Percentiles rank a stretch among this genome's conserved stretches.
These are phyloP conservation scores for Hypsopygia costalis DNA, from an alignment of 2,888 invertebrate genomes.

Conservation along the genomic window DNA sequence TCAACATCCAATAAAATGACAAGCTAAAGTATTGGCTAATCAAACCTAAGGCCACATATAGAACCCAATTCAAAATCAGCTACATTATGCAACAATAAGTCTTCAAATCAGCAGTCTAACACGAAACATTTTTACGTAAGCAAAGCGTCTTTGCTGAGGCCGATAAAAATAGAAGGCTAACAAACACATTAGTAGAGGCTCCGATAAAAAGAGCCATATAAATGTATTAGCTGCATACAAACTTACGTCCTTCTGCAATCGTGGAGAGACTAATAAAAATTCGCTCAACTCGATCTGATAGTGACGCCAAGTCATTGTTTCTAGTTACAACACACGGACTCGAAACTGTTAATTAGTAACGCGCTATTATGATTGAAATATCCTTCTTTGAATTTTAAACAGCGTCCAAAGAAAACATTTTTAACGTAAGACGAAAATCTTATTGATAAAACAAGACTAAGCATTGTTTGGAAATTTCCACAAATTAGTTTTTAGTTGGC, in stretches of 20 bases:
- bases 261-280: background rate
- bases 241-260: background rate
- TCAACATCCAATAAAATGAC: no score
- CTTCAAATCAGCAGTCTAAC: background rate
- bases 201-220: background rate
- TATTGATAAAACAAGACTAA: no score
- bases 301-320: constrained; percentile 13
- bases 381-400: background rate
- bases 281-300: constrained; percentile 13
- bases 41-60: no score
- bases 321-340: constrained; percentile 8
- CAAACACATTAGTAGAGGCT: constrained; percentile 1
- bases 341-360: constrained; percentile 9
- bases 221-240: background rate
- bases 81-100: no score
- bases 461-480: no score
- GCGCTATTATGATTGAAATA: constrained; percentile 8
- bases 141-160: background rate
- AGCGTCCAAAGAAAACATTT: background rate
- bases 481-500: no score
- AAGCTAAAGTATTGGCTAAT: no score
- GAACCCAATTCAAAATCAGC: no score
- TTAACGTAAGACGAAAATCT: no score
- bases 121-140: constrained; percentile 4
- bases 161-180: constrained; percentile 4